phyloP scores from a whole-genome alignment of 1,140 invertebrate species.

The Metopolophium dirhodum region DNA sequence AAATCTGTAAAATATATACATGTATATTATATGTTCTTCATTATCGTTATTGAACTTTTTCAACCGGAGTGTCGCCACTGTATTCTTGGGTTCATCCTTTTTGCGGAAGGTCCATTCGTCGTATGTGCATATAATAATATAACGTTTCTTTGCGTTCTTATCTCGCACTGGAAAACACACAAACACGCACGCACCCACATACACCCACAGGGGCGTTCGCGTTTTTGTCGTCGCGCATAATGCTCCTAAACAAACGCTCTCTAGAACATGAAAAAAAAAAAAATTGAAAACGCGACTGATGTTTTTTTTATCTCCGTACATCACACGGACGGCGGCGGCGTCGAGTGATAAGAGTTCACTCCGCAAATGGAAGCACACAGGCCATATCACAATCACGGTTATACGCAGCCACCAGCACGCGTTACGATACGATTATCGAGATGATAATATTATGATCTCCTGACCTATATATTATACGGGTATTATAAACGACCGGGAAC shows the following conservation, averaged over 20 bases:
- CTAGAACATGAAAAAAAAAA: background rate
- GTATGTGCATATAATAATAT: background rate
- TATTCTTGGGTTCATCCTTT: background rate
- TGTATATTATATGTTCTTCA: background rate
- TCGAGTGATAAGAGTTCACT: background rate
- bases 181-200: background rate
- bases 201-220: background rate
- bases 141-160: background rate
- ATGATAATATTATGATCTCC: background rate
- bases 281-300: background rate
- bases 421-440: background rate
- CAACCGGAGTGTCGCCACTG: background rate
- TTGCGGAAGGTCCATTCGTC: background rate
- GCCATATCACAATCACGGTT: background rate
- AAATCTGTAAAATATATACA: too few relatives aligned
- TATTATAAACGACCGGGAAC: background rate
- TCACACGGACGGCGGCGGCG: background rate
- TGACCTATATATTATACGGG: background rate
- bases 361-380: background rate
- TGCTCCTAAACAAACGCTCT: background rate
- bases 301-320: background rate
- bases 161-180: background rate
- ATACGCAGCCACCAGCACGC: too few relatives aligned
- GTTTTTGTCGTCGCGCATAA: background rate
- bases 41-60: background rate